Conservation (phyloP, 2,888 invertebrate species). For the Drosophila nigritarsus region DNA sequence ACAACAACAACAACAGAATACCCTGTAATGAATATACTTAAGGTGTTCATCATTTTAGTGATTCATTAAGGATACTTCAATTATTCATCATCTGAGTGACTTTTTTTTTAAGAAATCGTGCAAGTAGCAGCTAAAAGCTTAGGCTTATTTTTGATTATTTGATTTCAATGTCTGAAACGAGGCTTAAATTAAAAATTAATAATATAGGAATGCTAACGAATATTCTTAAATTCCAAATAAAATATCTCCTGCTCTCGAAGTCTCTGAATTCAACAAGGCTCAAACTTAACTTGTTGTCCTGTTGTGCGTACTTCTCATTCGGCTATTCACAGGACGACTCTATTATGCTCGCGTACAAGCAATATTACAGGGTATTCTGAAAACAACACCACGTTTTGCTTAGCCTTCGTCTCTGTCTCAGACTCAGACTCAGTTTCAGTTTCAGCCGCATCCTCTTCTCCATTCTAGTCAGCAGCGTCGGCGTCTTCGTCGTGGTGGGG, state of each 20-base stretch:
- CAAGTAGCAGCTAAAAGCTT: too few relatives aligned
- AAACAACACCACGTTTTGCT: slow-evolving; percentile 37
- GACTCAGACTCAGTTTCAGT: slow-evolving; percentile 7
- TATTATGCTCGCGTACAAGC: too few relatives aligned
- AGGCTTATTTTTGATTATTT: too few relatives aligned
- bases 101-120: too few relatives aligned
- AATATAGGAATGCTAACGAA: too few relatives aligned
- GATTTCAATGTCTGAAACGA: too few relatives aligned
- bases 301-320: neutral
- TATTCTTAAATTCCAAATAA: neutral
- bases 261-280: neutral
- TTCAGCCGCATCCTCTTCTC: slow-evolving; percentile 35
- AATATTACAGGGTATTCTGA: slow-evolving; percentile 13
- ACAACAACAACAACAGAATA: slow-evolving; percentile 27
- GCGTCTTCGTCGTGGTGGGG: slow-evolving; percentile 76
- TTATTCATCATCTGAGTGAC: too few relatives aligned
- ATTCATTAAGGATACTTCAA: neutral
- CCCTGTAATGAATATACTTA: neutral
- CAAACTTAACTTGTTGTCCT: neutral
- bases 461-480: slow-evolving; percentile 17
- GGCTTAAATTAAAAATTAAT: neutral
- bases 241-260: neutral
- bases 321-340: neutral
- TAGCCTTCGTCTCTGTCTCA: slow-evolving; percentile 42
- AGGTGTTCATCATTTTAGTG: too few relatives aligned